These are phyloP conservation scores for Menura novaehollandiae DNA, from an alignment of 2,113 vertebrate species.

Conservation along the genomic window DNA sequence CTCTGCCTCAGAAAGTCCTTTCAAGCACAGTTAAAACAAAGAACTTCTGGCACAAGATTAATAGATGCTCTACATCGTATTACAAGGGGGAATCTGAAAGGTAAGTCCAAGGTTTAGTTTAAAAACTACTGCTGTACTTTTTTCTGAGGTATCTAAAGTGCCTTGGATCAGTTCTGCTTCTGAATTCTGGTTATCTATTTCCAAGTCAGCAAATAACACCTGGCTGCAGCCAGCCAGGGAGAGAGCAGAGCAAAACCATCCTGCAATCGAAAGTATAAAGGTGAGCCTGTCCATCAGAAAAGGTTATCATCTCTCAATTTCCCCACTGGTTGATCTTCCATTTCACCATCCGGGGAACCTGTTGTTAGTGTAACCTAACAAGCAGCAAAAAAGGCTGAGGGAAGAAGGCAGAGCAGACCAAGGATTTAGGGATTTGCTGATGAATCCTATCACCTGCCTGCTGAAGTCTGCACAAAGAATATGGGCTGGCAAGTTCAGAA, in stretches of 20 bases:
- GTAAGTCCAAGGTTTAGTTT: neutral
- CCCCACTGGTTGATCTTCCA: neutral
- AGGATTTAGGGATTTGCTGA: neutral
- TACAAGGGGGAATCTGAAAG: neutral
- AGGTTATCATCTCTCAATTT: neutral
- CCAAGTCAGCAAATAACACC: neutral
- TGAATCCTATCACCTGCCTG: neutral
- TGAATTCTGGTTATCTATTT: neutral
- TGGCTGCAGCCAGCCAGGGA: neutral
- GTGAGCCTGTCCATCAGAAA: neutral
- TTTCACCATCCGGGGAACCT: neutral
- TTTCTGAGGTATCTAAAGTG: neutral
- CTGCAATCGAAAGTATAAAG: neutral
- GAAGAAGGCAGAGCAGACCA: neutral
- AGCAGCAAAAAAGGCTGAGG: neutral
- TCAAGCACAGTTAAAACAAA: neutral
- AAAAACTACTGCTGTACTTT: neutral
- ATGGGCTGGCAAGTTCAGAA: neutral
- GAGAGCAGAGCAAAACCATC: neutral
- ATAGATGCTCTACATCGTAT: fast-evolving
- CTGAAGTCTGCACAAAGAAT: neutral
- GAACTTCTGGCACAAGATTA: neutral
- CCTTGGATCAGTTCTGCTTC: neutral
- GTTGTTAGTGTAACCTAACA: neutral
- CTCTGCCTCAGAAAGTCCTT: neutral